Base-by-base conservation (phyloP, 1,140 invertebrate genomes). In the Ips typographus region DNA sequence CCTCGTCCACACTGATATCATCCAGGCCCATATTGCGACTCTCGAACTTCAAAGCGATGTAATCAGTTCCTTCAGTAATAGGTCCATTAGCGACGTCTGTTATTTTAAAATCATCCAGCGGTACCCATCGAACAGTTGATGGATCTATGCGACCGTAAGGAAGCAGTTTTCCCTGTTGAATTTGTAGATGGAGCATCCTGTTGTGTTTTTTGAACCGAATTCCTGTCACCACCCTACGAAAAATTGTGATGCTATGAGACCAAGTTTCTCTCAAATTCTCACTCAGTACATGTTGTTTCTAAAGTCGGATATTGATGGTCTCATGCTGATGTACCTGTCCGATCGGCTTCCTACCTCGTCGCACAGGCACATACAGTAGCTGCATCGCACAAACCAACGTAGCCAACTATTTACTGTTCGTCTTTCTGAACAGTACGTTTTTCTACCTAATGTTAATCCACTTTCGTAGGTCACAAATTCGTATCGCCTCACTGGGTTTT, bases 311-410 rank as follows among this genome's bases (percentile, higher is more conserved):
- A 82, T 75, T 1, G 85, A 84, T 57, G 87, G 84, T 53, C 84
- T 80, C 55, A 94, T 80, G 80, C 90, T 94, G 78, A 94, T 89
- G 79, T 89, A 92, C 68, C 93, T 85, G 77, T 94, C 89, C 2
- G 91, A 90, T 58, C 81, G 82, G 0, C 81, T 51, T 43, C 85
- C 85, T 64, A 85, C 81, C 75, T 94, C 91, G 76, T 94, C 93
- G 78, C 93, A 95, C 2, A 55, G 5, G 4, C 52, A 55, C 36
- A 55, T 55, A 37, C 52, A 55, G 37, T 55, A 55, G 37, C 36
- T 7, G 36, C 52, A 55, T 2, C 37, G n/a, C 5, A 37, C 52
- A 2, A 55, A 6, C 36, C 52, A 7, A 2, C 6, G n/a, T 1
- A 37, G n/a, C 52, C 52, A 55, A 37, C 52, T 55, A 38, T 37